Percentiles rank a stretch among this genome's conserved stretches.
These are phyloP conservation scores for Lepidochitona cinerea DNA, from an alignment of 2,888 invertebrate species.

Conservation along the genomic window DNA sequence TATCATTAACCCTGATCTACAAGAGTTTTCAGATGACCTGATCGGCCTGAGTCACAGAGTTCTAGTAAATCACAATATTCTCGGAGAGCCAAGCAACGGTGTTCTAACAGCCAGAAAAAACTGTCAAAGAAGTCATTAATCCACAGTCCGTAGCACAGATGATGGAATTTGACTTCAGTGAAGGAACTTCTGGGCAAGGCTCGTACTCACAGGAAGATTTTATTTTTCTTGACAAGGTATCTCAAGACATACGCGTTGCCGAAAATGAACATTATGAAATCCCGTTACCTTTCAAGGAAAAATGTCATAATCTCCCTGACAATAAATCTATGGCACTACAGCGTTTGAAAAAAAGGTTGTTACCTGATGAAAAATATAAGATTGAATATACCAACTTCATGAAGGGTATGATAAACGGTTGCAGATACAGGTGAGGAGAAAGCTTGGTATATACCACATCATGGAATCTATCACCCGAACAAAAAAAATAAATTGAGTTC, in stretches of 20 bases:
- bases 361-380: too few relatives aligned
- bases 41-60: background rate
- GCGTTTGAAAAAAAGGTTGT: too few relatives aligned
- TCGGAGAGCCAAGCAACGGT: background rate
- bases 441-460: background rate
- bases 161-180: background rate
- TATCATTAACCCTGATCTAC: background rate
- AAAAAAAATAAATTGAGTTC: background rate
- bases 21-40: background rate
- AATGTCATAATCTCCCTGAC: too few relatives aligned
- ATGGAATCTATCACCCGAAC: background rate
- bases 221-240: background rate
- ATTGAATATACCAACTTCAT: too few relatives aligned
- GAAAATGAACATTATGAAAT: background rate
- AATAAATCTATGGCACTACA: too few relatives aligned
- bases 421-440: background rate
- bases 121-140: background rate
- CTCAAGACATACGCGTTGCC: background rate
- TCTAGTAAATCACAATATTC: background rate
- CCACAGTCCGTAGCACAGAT: background rate
- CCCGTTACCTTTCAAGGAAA: background rate
- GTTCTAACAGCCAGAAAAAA: background rate
- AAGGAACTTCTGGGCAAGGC: background rate
- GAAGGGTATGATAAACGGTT: too few relatives aligned
- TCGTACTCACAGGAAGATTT: background rate